These are phyloP conservation scores for Boulengeromyrus knoepffleri DNA, from an alignment of 2,113 vertebrate genomes.

Conservation along the genomic window DNA sequence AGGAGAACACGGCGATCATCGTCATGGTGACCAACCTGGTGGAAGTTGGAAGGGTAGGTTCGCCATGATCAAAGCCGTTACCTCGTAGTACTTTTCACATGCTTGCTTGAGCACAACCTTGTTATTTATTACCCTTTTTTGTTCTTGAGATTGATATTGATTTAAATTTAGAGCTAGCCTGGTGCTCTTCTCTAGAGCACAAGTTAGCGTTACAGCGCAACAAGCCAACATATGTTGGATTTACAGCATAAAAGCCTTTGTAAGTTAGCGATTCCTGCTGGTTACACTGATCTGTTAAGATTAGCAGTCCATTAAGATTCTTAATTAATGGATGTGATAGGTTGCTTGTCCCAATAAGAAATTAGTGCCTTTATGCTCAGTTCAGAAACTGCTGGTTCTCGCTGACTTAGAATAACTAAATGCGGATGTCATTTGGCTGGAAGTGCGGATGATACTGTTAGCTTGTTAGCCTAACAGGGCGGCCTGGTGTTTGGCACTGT, in stretches of 20 bases:
- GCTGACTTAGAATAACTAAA: neutral
- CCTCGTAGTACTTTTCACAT: neutral
- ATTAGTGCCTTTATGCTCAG: neutral
- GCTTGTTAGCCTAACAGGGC: neutral
- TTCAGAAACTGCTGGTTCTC: neutral
- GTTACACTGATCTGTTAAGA: neutral
- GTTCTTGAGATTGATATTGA: neutral
- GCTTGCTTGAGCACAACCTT: neutral
- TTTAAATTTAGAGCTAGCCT: neutral
- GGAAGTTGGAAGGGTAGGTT: slow-evolving; percentile 82
- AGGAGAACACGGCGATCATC: slow-evolving; percentile 80
- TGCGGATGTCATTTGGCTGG: neutral
- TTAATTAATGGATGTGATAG: neutral
- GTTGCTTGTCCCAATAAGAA: neutral
- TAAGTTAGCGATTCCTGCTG: neutral
- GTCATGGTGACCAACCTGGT: slow-evolving; percentile 87
- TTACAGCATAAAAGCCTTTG: neutral
- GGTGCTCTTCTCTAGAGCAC: neutral
- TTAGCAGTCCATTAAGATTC: neutral
- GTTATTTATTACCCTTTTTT: neutral
- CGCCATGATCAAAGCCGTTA: neutral
- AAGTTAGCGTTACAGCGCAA: neutral
- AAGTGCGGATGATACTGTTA: neutral
- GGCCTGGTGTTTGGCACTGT: neutral
- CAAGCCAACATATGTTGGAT: neutral